Evolutionary conservation across 1,140 invertebrate genomes (phyloP), one percentile per base, ranked within the genome.

Genomic region (Daktulosphaira vitifoliae): DNA sequence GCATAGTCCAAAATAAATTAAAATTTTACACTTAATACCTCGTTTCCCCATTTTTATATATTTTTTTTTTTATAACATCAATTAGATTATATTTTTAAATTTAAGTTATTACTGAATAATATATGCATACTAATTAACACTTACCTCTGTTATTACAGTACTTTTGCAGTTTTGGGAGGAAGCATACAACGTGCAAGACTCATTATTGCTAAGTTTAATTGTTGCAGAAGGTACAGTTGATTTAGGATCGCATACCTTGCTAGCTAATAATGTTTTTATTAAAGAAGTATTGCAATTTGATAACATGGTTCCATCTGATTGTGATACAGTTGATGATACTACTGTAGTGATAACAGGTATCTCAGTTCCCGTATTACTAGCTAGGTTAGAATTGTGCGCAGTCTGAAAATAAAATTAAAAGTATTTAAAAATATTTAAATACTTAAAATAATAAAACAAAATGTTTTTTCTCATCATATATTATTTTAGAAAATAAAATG

Each of bases 211-310:
- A 66, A 66, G 46, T 66, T 56, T 53, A 37, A 59, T 53, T n/a
- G 65, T 56, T 23, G 53, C 52, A 48, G 65, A 49, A 56, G 65
- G 65, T 11, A 68, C 42, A 62, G 42, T 62, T 42, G 44, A 46
- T 48, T 62, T 62, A n/a, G 56, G 51, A 38, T 68, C 67, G 51
- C 84, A 77, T 79, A 92, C 85, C 81, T 91, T 92, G 75, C 84
- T 90, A 68, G 88, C 89, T 75, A 92, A 76, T 64, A 92, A 80
- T 77, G 84, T 89, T 78, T 91, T 90, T 72, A 92, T 90, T 70
- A 90, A 79, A 65, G 86, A 87, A 70, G 82, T 81, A 54, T 76
- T 71, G 53, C 69, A 73, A 69, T 72, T 71, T 69, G 69, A 70
- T 67, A 68, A 67, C 68, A 46, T 65, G 38, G 68, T 68, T 39